A percentile compares a stretch with the other conserved stretches of the same genome.
Evolutionary conservation across 2,113 vertebrate genomes (phyloP).

Genomic region (Mormyrus lacerda): DNA sequence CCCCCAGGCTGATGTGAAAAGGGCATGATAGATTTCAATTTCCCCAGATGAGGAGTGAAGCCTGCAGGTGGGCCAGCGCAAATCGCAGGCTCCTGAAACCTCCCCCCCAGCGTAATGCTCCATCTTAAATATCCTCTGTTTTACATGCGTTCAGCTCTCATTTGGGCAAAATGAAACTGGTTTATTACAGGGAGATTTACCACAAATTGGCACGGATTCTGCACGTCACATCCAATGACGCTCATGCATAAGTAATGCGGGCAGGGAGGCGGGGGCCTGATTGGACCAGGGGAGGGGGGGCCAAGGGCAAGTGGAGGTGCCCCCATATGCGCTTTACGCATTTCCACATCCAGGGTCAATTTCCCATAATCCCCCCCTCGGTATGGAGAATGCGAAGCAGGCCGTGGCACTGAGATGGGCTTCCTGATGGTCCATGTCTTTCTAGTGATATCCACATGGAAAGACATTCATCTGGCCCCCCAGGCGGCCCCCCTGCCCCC

Average conservation of each 20-base stretch:
- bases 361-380: not conserved
- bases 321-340: not conserved
- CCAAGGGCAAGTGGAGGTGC: not conserved
- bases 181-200: conserved; percentile 95
- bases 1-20: conserved; percentile 52
- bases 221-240: conserved; percentile 93
- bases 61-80: conserved; percentile 26
- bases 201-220: conserved; percentile 94
- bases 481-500: not conserved
- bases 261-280: not conserved
- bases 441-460: not conserved
- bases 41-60: conserved; percentile 43
- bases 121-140: conserved; percentile 77
- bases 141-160: conserved; percentile 81
- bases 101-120: conserved; percentile 61
- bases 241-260: conserved; percentile 69
- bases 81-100: conserved; percentile 44
- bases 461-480: not conserved
- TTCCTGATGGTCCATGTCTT: too few species aligned
- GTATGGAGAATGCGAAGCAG: conserved; percentile 9
- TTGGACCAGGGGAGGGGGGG: conserved; percentile 41
- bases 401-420: not conserved
- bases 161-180: conserved; percentile 77
- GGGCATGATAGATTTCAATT: conserved; percentile 65
- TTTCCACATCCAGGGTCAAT: not conserved